These are phyloP conservation scores for Ceratotherium simum DNA, from an alignment of 2,113 vertebrate genomes.

Conservation along the genomic window DNA sequence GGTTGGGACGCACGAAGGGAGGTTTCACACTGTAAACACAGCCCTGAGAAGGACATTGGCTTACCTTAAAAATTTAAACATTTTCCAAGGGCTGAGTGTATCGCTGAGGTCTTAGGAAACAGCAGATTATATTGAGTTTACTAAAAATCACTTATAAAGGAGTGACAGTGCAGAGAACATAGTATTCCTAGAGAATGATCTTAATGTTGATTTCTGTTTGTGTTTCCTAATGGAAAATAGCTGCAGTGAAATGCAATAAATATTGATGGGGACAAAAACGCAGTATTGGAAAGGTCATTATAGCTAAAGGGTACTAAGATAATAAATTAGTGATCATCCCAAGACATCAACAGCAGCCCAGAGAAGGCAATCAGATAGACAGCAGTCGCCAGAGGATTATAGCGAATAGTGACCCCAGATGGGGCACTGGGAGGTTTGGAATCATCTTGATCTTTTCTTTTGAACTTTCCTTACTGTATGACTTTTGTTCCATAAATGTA, in stretches of 20 bases:
- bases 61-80: slow-evolving; percentile 60
- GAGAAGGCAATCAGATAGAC: slow-evolving; percentile 23
- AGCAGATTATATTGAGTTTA: slow-evolving; percentile 54
- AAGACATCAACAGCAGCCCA: slow-evolving; percentile 68
- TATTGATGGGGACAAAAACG: slow-evolving; percentile 77
- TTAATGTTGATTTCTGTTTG: slow-evolving; percentile 85
- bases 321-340: slow-evolving; percentile 71
- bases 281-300: slow-evolving; percentile 74
- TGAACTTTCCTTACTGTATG: neutral
- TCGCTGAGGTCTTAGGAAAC: slow-evolving; percentile 36
- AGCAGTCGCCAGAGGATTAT: neutral
- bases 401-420: neutral
- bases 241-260: slow-evolving; percentile 81
- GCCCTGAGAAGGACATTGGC: neutral
- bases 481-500: neutral
- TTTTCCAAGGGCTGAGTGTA: slow-evolving; percentile 39
- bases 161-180: neutral
- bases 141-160: slow-evolving; percentile 58
- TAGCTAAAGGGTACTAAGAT: slow-evolving; percentile 71
- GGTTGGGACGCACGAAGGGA: neutral
- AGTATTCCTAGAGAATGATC: slow-evolving; percentile 74
- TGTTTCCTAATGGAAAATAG: slow-evolving; percentile 82
- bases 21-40: slow-evolving; percentile 66
- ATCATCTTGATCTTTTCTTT: neutral
- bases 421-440: neutral